Conservation (phyloP, 2,797 vertebrate species). For the Rhinella marina region DNA sequence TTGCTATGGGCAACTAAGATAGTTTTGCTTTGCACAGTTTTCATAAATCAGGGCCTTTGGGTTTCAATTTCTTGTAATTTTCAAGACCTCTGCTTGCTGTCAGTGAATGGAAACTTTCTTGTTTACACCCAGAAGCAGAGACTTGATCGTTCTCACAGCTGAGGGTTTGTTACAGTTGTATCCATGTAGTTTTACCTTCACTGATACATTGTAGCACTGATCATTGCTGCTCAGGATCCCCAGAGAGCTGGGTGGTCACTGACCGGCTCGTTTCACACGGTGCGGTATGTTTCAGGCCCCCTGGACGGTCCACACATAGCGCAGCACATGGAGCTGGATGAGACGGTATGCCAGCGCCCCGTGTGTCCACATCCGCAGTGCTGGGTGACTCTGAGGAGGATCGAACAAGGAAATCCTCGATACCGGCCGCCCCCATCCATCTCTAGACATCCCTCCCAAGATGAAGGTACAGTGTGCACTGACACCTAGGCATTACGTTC, state of each 20-base stretch:
- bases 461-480: slow-evolving; percentile 65
- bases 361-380: slow-evolving; percentile 73
- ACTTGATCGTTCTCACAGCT: background rate
- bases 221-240: no score
- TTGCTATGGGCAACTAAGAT: no score
- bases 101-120: background rate
- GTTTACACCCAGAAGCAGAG: background rate
- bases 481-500: background rate
- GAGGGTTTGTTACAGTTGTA: background rate
- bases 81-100: background rate
- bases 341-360: slow-evolving; percentile 65
- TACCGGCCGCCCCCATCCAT: slow-evolving; percentile 28
- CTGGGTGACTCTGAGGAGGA: slow-evolving; percentile 69
- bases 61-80: no score
- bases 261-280: no score
- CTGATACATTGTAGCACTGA: background rate
- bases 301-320: background rate
- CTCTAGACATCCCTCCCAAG: slow-evolving; percentile 3
- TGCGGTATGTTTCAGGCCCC: no score
- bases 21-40: no score
- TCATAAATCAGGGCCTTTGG: no score
- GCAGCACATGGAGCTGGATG: slow-evolving; percentile 65
- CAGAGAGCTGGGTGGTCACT: no score
- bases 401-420: slow-evolving; percentile 70
- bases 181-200: background rate